Evolutionary conservation across 2,797 vertebrate species (phyloP).

Genomic region (Cebuella pygmaea): DNA sequence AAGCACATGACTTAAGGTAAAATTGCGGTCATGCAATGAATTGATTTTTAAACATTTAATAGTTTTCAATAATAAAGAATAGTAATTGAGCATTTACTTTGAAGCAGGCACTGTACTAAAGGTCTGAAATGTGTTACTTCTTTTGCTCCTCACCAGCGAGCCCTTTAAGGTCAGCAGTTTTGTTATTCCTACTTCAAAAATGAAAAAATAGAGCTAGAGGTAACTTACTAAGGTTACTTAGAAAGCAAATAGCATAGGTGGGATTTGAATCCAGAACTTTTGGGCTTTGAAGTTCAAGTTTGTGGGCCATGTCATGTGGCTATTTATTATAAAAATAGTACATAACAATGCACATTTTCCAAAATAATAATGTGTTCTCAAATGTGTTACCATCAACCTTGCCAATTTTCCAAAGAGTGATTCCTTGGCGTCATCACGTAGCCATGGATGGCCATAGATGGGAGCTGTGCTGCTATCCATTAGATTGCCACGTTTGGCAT

Average conservation of each 20-base stretch:
- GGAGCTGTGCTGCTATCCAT: background rate
- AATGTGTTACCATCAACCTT: background rate
- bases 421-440: rapidly evolving
- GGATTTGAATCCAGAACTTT: background rate
- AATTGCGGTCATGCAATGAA: background rate
- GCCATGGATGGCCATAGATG: rapidly evolving
- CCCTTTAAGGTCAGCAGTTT: background rate
- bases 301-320: background rate
- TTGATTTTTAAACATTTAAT: background rate
- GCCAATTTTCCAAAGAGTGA: background rate
- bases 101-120: background rate
- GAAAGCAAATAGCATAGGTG: background rate
- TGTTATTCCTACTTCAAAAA: background rate
- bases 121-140: background rate
- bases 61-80: background rate
- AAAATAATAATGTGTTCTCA: background rate
- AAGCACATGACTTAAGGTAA: background rate
- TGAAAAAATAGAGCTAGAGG: background rate
- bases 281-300: background rate
- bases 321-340: background rate
- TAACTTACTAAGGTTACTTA: background rate
- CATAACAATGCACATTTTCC: background rate
- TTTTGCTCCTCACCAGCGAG: background rate
- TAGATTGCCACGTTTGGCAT: background rate
- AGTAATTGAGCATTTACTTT: background rate